phyloP scores from a whole-genome alignment of 2,888 invertebrate species.

The Andrena flavipes region DNA sequence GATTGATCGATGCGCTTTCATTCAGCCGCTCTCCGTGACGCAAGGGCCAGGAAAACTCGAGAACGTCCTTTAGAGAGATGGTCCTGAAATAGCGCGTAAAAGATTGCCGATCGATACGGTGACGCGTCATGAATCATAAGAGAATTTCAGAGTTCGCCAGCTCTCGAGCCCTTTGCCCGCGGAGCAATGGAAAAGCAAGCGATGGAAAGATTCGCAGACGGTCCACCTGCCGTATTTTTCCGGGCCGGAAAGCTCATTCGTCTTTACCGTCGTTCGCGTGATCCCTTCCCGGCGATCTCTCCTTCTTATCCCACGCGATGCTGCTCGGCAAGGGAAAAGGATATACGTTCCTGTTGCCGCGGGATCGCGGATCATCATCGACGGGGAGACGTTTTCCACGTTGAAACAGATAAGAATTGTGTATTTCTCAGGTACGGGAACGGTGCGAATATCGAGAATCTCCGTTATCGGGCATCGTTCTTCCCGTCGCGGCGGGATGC shows the following conservation, averaged over 20 bases:
- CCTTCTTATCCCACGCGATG: slow-evolving; percentile 32
- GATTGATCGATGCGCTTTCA: slow-evolving; percentile 11
- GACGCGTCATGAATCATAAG: slow-evolving; percentile 63
- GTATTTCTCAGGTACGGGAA: neutral
- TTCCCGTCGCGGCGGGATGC: neutral
- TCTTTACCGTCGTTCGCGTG: slow-evolving; percentile 58
- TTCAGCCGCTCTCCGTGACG: neutral
- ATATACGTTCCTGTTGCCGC: slow-evolving; percentile 24
- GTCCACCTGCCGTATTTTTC: slow-evolving; percentile 69
- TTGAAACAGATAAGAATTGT: slow-evolving; percentile 35
- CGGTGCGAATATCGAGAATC: neutral
- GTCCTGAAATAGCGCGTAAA: slow-evolving; percentile 33
- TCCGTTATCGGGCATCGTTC: slow-evolving; percentile 2
- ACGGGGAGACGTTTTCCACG: slow-evolving; percentile 8
- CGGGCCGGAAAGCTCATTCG: slow-evolving; percentile 56
- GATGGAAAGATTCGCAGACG: slow-evolving; percentile 57
- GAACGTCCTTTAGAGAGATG: slow-evolving; percentile 9
- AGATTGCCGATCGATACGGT: slow-evolving; percentile 56
- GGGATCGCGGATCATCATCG: slow-evolving; percentile 18
- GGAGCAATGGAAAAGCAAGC: slow-evolving; percentile 30
- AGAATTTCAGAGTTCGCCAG: slow-evolving; percentile 23
- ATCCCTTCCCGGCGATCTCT: slow-evolving; percentile 40
- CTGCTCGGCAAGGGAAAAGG: slow-evolving; percentile 43
- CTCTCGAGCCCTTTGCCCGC: neutral
- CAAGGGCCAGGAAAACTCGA: neutral